Evolutionary conservation across 2,888 invertebrate species (phyloP), one percentile per base, ranked within the genome.

Genomic region (Disparrhopalites patrizii): DNA sequence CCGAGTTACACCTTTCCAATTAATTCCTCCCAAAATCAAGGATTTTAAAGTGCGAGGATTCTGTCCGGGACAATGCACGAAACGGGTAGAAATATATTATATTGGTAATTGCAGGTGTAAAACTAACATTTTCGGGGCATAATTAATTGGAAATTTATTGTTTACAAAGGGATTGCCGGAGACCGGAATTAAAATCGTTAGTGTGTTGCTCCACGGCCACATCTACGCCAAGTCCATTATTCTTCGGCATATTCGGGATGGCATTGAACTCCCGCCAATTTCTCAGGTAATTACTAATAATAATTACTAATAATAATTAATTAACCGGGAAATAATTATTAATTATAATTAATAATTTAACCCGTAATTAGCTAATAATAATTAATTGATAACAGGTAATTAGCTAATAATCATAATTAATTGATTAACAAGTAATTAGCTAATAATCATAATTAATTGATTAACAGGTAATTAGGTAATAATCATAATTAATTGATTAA

Each of bases 21-120:
- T 92, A 50, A 87, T 94, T 31, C 93, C 93, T 3, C 93, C 93
- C 0, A 83, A 84, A 62, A 91, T 91, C 77, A 82, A 83, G 52
- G 83, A 86, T 57, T 93, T 90, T 79, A 85, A 86, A 36, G 89
- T 90, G 23, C 88, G 88, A 0, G 92, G 92, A 4, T 89, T 91
- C 63, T 93, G 93, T 78, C 88, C 88, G 60, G 84, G 87, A 0
- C 87, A 87, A 23, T 93, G 93, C 76, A 89, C 91, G 10, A 84
- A 86, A 74, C 85, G 85, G 80, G 92, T 92, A 79, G 81, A 79
- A n/a, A 90, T 8, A 84, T 86, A 73, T 85, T 85, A 10, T 18
- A 47, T 47, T 47, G 27, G n/a, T n/a, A 23, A 13, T 18, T 20
- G 3, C 31, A 33, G n/a, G n/a, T 31, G 15, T 28, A 54, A n/a